phyloP scores from a whole-genome alignment of 2,888 invertebrate species.

The Micoletzkya japonica region DNA sequence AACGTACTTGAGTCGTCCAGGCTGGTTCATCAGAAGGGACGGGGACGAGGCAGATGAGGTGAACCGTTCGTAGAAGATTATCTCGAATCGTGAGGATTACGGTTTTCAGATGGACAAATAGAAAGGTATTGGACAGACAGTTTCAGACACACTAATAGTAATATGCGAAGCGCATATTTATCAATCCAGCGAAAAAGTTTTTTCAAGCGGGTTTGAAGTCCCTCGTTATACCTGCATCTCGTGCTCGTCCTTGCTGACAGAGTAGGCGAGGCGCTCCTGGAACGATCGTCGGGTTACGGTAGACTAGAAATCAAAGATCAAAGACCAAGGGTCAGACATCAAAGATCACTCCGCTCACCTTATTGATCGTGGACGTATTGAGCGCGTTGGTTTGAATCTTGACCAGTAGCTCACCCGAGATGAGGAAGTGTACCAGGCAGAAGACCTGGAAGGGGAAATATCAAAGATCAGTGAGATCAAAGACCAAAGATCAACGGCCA shows the following conservation, averaged over 20 bases:
- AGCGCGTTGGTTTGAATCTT: slow-evolving; percentile 27
- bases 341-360: no score
- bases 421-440: slow-evolving; percentile 15
- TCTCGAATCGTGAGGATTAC: background rate
- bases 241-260: slow-evolving; percentile 19
- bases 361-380: slow-evolving; percentile 26
- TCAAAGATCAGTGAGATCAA: background rate
- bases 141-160: no score
- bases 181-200: no score
- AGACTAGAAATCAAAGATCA: no score
- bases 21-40: background rate
- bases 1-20: background rate
- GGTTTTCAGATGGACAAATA: background rate
- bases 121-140: no score
- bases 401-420: slow-evolving; percentile 19
- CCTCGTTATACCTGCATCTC: slow-evolving; percentile 8
- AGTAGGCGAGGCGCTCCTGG: slow-evolving; percentile 26
- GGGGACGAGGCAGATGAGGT: slow-evolving; percentile 16
- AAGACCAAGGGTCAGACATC: no score
- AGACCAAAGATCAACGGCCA: background rate
- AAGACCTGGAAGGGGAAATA: slow-evolving; percentile 14
- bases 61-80: slow-evolving; percentile 29
- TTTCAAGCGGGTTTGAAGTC: no score
- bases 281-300: background rate
- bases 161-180: no score